A percentile compares a stretch with the other conserved stretches of the same genome.
phyloP scores from a whole-genome alignment of 2,113 vertebrate genomes.

The Seriola quinqueradiata region DNA sequence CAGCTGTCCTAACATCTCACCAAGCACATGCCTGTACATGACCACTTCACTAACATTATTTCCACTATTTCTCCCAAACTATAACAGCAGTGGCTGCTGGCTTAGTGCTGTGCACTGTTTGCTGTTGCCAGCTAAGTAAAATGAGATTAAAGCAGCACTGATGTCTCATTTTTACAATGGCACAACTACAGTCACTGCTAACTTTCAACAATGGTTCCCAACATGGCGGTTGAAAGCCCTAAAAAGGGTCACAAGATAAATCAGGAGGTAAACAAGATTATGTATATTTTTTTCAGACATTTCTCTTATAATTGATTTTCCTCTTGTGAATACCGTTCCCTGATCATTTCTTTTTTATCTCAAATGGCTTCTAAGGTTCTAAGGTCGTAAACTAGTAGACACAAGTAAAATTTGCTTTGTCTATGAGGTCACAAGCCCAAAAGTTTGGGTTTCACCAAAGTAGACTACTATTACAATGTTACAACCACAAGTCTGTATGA shows the following conservation, averaged over 20 bases:
- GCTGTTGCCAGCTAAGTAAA: not conserved
- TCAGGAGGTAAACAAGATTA: not conserved
- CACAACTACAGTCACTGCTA: not conserved
- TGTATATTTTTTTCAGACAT: no score
- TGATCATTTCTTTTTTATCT: not conserved
- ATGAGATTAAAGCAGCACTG: not conserved
- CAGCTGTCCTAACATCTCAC: not conserved
- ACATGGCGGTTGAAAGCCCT: not conserved
- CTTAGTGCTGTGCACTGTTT: not conserved
- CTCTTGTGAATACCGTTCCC: no score
- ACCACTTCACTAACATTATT: not conserved
- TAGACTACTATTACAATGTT: no score
- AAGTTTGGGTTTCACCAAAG: no score
- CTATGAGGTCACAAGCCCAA: no score
- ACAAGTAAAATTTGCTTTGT: no score
- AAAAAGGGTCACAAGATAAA: not conserved
- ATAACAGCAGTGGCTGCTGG: not conserved
- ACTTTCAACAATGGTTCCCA: no score
- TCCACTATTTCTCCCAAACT: not conserved
- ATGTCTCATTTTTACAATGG: not conserved
- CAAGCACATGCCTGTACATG: not conserved
- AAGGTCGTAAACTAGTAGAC: no score
- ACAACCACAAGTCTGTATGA: not conserved
- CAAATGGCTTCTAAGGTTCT: not conserved
- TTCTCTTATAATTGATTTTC: no score